Percentiles rank a stretch among this genome's conserved stretches.
phyloP scores from a whole-genome alignment of 1,140 invertebrate genomes.

The Drosophila simulans region DNA sequence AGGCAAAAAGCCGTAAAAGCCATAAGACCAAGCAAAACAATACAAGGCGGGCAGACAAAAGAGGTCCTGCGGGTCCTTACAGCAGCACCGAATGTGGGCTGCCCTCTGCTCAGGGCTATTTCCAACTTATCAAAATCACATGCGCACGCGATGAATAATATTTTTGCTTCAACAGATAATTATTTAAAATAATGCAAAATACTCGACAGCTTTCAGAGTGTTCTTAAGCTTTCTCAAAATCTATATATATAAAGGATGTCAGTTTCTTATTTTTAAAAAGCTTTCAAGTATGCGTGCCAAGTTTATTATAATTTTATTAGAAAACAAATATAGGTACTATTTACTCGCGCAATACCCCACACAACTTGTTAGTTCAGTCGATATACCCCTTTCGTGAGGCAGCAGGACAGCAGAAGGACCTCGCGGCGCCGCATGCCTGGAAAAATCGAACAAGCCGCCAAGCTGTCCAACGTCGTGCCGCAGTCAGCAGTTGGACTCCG shows the following conservation, averaged over 20 bases:
- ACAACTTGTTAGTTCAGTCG: not conserved
- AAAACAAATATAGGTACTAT: not conserved
- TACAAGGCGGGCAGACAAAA: constrained; percentile 27
- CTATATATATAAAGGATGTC: no score
- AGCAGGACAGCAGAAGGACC: constrained; percentile 20
- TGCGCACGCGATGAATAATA: not conserved
- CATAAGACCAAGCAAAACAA: constrained; percentile 44
- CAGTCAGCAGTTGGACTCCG: constrained; percentile 54
- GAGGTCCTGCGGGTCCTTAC: not conserved
- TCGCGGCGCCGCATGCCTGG: constrained; percentile 58
- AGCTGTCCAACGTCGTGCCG: constrained; percentile 50
- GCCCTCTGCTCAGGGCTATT: not conserved
- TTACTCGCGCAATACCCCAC: not conserved
- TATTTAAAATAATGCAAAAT: not conserved
- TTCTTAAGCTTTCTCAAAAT: not conserved
- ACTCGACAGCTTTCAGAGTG: not conserved
- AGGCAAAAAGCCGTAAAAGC: constrained; percentile 28
- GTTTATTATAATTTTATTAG: no score
- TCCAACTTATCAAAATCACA: no score
- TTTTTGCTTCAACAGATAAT: not conserved
- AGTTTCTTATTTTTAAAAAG: no score
- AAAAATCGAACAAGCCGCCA: constrained; percentile 76
- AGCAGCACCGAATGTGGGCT: constrained; percentile 12
- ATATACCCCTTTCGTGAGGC: not conserved
- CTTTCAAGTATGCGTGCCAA: no score